Evolutionary conservation across 2,113 vertebrate genomes (phyloP).

Genomic region (Climacteris rufus): DNA sequence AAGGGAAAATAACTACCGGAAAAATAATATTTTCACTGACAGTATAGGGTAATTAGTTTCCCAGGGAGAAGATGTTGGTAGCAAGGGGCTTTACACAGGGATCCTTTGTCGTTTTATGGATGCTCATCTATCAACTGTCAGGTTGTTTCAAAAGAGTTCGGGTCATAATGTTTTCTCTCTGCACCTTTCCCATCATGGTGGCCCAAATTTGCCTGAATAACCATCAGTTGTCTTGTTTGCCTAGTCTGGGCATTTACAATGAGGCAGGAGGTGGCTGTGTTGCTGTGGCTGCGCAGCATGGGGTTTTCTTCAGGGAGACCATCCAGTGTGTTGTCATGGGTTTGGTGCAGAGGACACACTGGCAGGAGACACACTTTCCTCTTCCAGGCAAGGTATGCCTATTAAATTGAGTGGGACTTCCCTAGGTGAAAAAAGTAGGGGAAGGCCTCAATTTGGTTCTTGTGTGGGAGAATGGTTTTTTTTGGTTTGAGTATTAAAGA

Average conservation of each 20-base stretch:
- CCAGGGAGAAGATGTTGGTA: conserved; percentile 74
- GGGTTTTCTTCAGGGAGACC: neutral
- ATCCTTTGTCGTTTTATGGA: conserved; percentile 82
- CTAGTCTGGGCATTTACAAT: conserved; percentile 72
- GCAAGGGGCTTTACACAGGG: conserved; percentile 71
- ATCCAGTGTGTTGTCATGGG: neutral
- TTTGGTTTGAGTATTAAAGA: neutral
- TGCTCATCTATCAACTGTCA: conserved; percentile 88
- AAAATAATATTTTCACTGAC: conserved; percentile 79
- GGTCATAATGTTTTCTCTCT: conserved; percentile 77
- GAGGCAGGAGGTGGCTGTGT: conserved; percentile 53
- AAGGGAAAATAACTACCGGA: conserved; percentile 68
- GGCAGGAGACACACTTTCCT: neutral
- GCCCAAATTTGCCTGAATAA: conserved; percentile 75
- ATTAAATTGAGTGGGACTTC: neutral
- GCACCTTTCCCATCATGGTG: conserved; percentile 79
- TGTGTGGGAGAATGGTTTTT: neutral
- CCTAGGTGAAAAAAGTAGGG: neutral
- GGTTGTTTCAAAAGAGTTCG: conserved; percentile 75
- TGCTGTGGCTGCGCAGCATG: conserved; percentile 61
- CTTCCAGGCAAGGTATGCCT: neutral
- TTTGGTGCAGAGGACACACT: neutral
- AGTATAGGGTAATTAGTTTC: conserved; percentile 77
- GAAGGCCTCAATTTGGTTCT: neutral
- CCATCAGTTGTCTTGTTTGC: conserved; percentile 77